Evolutionary conservation across 2,888 invertebrate genomes (phyloP).

Genomic region (Calliscelio sp.): DNA sequence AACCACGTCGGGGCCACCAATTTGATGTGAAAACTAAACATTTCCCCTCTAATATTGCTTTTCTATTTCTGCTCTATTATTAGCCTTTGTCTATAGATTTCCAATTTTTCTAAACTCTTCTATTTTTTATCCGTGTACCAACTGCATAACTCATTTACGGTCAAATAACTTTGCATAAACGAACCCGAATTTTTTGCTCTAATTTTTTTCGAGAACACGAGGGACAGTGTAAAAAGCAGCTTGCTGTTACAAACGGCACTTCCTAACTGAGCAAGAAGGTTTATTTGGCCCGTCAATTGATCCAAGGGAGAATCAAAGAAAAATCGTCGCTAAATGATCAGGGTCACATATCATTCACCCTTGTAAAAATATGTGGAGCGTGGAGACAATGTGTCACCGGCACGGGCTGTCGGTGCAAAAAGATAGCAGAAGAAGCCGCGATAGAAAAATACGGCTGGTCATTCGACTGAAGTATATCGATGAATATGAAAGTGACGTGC

Average conservation of each 20-base stretch:
- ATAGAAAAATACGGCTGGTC: constrained; percentile 81
- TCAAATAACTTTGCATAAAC: constrained; percentile 14
- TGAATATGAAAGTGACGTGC: constrained; percentile 85
- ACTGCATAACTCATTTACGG: neutral
- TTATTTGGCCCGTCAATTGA: constrained; percentile 20
- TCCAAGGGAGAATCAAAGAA: constrained; percentile 31
- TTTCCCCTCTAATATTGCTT: too few relatives aligned
- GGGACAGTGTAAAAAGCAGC: neutral
- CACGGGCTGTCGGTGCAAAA: constrained; percentile 60
- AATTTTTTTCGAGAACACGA: neutral
- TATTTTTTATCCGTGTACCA: neutral
- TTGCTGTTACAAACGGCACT: neutral
- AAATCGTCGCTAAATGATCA: constrained; percentile 38
- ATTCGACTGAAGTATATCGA: constrained; percentile 83
- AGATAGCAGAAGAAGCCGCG: constrained; percentile 65
- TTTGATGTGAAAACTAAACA: too few relatives aligned
- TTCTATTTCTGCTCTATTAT: too few relatives aligned
- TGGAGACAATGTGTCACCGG: constrained; percentile 64
- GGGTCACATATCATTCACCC: constrained; percentile 53
- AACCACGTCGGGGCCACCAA: too few relatives aligned
- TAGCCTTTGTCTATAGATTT: too few relatives aligned
- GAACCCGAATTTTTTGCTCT: constrained; percentile 12
- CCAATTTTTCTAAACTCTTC: too few relatives aligned
- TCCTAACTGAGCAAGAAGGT: neutral
- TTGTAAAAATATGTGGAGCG: constrained; percentile 62